These are phyloP conservation scores for Heteronetta atricapilla DNA, from an alignment of 2,113 vertebrate species.

Conservation along the genomic window DNA sequence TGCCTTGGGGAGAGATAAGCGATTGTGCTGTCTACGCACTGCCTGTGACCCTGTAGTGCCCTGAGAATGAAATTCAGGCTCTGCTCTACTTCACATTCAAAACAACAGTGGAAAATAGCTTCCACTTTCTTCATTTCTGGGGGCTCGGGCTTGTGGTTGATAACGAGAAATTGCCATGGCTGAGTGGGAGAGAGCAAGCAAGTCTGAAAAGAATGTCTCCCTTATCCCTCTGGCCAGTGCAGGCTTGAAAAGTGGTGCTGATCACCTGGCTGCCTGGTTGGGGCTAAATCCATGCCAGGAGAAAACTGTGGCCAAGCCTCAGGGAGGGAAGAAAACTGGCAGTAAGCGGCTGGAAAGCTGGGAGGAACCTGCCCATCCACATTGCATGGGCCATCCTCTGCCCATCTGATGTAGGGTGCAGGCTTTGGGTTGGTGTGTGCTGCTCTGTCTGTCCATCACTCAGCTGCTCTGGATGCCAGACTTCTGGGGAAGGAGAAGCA, in stretches of 20 bases:
- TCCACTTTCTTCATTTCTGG: constrained; percentile 8
- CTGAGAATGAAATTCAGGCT: constrained; percentile 36
- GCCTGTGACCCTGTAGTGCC: constrained; percentile 29
- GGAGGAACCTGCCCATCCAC: background rate
- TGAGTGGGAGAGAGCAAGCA: accelerated
- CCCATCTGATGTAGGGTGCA: background rate
- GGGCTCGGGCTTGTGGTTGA: background rate
- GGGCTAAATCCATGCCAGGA: background rate
- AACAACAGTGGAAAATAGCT: constrained; percentile 53
- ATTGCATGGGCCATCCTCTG: background rate
- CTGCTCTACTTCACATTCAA: constrained; percentile 29
- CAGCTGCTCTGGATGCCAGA: background rate
- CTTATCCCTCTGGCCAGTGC: background rate
- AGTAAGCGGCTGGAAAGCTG: background rate
- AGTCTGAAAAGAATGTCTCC: background rate
- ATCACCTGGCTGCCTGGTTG: background rate
- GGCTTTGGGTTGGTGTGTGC: background rate
- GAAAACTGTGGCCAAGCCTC: background rate
- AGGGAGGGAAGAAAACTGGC: background rate
- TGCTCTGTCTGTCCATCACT: background rate
- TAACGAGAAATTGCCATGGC: background rate
- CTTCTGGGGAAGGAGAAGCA: background rate
- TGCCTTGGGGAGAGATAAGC: constrained; percentile 20
- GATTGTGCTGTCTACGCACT: background rate
- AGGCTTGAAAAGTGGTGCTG: background rate